Conservation (phyloP, 2,113 vertebrate genomes). For the Crocuta crocuta region DNA sequence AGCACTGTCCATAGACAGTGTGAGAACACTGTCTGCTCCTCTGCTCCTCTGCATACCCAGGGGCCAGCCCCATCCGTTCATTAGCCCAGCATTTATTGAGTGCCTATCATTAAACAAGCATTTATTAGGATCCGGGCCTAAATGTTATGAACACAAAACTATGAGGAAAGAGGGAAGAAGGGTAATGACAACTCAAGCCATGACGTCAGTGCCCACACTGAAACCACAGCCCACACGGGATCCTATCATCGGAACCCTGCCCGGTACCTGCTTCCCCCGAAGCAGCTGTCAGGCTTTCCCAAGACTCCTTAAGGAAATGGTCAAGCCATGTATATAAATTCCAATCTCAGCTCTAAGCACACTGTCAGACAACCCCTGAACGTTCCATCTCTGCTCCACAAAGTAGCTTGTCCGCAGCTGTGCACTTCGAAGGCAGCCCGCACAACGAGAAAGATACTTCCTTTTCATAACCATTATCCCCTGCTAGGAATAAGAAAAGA, state of each 20-base stretch:
- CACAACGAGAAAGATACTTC: background rate
- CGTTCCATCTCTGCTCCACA: background rate
- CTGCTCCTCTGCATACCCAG: background rate
- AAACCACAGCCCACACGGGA: background rate
- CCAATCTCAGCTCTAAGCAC: constrained; percentile 58
- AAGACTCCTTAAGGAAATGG: background rate
- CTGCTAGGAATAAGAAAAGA: background rate
- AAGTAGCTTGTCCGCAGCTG: constrained; percentile 32
- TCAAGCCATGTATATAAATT: constrained; percentile 61
- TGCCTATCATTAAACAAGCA: constrained; percentile 42
- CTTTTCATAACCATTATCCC: background rate
- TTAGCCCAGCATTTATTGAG: constrained; percentile 17
- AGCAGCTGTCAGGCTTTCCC: background rate
- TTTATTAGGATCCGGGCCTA: constrained; percentile 6
- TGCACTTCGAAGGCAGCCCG: background rate
- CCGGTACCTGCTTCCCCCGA: background rate
- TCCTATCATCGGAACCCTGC: background rate
- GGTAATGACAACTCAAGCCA: background rate
- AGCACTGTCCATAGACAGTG: background rate
- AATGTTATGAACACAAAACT: constrained; percentile 67
- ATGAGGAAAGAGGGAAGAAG: constrained; percentile 41
- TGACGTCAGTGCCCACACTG: constrained; percentile 48
- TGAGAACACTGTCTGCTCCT: constrained; percentile 39
- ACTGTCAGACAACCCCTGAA: constrained; percentile 21
- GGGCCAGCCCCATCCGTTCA: background rate